Base-by-base conservation (phyloP, 2,113 vertebrate genomes). In the Albula goreensis region DNA sequence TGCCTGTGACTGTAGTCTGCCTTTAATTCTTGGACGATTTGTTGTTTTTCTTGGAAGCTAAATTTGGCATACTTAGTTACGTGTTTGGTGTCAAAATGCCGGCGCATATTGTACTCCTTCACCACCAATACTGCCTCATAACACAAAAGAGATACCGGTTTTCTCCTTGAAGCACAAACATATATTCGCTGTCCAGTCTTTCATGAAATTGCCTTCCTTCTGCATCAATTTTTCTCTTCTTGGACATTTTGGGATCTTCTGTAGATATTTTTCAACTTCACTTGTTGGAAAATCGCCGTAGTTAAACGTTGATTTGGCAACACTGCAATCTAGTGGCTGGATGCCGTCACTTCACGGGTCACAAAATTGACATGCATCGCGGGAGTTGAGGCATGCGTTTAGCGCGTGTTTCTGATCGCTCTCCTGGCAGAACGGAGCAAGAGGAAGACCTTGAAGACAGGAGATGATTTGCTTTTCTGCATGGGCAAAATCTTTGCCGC, bases 21-120 rank as follows among this genome's bases (percentile, higher is more conserved):
- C 83, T 90, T 92, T 89, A 90, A 90, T 89, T 92, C 89, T 90
- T 86, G 10, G 2, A 12, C 87, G 56, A 5, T 41, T 41, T 41
- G 0, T 41, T 41, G 0, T 41, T 41, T 41, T 41, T 41, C 31
- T 41, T 41, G 31, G 31, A 41, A 41, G 31, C 31, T 41, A 41
- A 41, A 41, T 41, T 41, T 41, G 31, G 31, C 31, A 41, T 41
- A 41, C 31, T 41, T 41, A 41, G 31, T 1, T 41, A 0, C 31
- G 31, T 41, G 31, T 41, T 41, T 41, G 31, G 31, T 41, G 31
- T 41, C 31, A 41, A 41, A 41, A 41, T 41, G 31, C 31, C 31
- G 1, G 82, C 12, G 49, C 19, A 48, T n/a, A 41, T 82, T 82
- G 25, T 57, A 57, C 11, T 57, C n/a, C 25, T 52, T 81, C 5